These are phyloP conservation scores for Drosophila sordidula DNA, from an alignment of 2,888 invertebrate genomes.

Conservation along the genomic window DNA sequence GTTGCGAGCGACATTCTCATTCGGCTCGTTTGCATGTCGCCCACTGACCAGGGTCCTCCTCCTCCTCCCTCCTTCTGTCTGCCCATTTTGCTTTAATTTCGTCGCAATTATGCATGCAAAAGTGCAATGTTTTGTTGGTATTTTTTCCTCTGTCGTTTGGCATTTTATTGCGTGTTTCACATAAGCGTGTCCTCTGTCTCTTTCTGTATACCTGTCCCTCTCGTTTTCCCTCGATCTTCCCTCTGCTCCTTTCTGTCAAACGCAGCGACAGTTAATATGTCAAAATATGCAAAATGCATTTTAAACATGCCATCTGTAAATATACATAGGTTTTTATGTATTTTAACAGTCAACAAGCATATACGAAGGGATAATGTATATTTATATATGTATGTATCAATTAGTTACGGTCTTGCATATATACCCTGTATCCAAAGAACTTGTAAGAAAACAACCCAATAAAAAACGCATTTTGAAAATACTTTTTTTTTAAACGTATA, in stretches of 20 bases:
- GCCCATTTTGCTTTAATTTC: conserved; percentile 75
- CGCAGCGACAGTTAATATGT: conserved; percentile 67
- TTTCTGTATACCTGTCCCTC: not conserved
- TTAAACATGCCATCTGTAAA: conserved; percentile 42
- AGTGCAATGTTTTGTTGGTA: conserved; percentile 73
- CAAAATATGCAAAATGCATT: conserved; percentile 69
- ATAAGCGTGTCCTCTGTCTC: conserved; percentile 20
- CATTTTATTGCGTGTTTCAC: conserved; percentile 70
- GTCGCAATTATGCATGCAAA: conserved; percentile 78
- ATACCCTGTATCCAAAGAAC: conserved; percentile 8
- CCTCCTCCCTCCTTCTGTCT: conserved; percentile 21
- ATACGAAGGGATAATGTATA: conserved; percentile 3
- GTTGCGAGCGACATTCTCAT: conserved; percentile 20
- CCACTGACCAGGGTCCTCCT: conserved; percentile 11
- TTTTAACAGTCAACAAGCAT: conserved; percentile 13
- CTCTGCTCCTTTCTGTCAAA: conserved; percentile 23
- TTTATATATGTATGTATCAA: conserved; percentile 27
- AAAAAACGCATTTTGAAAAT: too few relatives aligned
- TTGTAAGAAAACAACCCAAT: too few relatives aligned
- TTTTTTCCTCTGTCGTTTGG: conserved; percentile 49
- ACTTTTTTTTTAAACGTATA: too few relatives aligned
- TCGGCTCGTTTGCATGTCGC: conserved; percentile 59
- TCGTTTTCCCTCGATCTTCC: not conserved
- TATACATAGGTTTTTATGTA: conserved; percentile 20
- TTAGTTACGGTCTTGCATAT: conserved; percentile 29